Evolutionary conservation across 2,113 vertebrate genomes (phyloP).

Genomic region (Megaleporinus macrocephalus): DNA sequence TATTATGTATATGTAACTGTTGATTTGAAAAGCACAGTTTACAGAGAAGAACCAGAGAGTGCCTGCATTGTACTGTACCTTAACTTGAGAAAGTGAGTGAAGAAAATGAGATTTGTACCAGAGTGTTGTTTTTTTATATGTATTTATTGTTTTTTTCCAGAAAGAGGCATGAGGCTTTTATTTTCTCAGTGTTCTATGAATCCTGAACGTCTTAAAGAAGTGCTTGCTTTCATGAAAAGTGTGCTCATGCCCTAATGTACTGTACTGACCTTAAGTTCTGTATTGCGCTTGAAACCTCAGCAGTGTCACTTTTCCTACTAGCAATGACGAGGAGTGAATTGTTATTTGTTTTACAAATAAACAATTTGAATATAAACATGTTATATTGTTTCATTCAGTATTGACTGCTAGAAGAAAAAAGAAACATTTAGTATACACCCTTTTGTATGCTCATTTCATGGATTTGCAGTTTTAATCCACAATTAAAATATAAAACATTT

Average conservation of each 20-base stretch:
- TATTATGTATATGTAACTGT: not conserved
- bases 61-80: slow-evolving; percentile 28
- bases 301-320: slow-evolving; percentile 11
- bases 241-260: slow-evolving; percentile 9
- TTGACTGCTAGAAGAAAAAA: too few species aligned
- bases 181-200: slow-evolving; percentile 31
- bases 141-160: slow-evolving; percentile 40
- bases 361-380: slow-evolving; percentile 28
- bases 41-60: slow-evolving; percentile 35
- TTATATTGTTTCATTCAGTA: too few species aligned
- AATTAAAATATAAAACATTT: too few species aligned
- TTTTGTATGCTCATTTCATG: too few species aligned
- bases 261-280: too few species aligned
- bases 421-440: too few species aligned
- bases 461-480: too few species aligned
- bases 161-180: slow-evolving; percentile 41
- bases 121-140: slow-evolving; percentile 30
- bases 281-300: slow-evolving; percentile 31
- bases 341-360: slow-evolving; percentile 52
- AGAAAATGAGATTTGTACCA: slow-evolving; percentile 16
- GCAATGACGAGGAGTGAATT: slow-evolving; percentile 2
- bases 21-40: slow-evolving; percentile 28
- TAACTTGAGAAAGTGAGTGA: not conserved
- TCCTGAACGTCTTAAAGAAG: slow-evolving; percentile 36
- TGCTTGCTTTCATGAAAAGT: slow-evolving; percentile 9